These are phyloP conservation scores for Typhlomys cinereus DNA, from an alignment of 2,113 vertebrate genomes.

Conservation along the genomic window DNA sequence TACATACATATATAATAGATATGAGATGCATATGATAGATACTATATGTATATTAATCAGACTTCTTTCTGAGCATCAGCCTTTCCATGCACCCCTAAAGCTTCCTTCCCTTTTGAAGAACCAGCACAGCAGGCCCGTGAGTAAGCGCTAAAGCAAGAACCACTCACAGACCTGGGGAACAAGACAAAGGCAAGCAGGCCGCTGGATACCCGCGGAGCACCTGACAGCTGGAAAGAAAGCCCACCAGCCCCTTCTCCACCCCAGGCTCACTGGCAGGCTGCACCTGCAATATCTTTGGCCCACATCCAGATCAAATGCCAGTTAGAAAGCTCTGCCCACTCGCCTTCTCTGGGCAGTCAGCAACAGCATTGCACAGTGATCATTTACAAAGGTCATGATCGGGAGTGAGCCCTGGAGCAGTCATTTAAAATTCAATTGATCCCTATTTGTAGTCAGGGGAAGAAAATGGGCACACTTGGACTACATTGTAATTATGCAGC, in stretches of 20 bases:
- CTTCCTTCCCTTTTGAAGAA: neutral
- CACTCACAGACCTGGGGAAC: neutral
- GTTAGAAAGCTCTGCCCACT: constrained; percentile 85
- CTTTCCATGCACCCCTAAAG: neutral
- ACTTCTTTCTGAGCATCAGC: neutral
- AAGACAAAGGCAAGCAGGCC: neutral
- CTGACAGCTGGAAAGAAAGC: constrained; percentile 73
- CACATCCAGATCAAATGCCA: constrained; percentile 92
- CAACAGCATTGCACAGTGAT: constrained; percentile 90
- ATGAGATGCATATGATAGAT: no score
- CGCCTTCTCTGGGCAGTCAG: constrained; percentile 91
- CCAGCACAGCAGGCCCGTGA: neutral
- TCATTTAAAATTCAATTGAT: constrained; percentile 94
- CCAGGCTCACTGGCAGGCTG: constrained; percentile 85
- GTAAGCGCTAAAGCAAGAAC: neutral
- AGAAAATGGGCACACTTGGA: constrained; percentile 92
- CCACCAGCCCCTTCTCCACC: constrained; percentile 81
- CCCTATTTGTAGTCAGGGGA: constrained; percentile 92
- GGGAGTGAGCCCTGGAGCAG: constrained; percentile 87
- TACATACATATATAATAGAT: no score
- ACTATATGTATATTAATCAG: no score
- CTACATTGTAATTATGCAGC: constrained; percentile 92
- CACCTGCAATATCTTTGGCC: constrained; percentile 87
- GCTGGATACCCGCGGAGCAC: neutral
- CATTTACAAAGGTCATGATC: constrained; percentile 97